Conservation (phyloP, 2,888 invertebrate genomes). For the Nephrotoma guestfalica region DNA sequence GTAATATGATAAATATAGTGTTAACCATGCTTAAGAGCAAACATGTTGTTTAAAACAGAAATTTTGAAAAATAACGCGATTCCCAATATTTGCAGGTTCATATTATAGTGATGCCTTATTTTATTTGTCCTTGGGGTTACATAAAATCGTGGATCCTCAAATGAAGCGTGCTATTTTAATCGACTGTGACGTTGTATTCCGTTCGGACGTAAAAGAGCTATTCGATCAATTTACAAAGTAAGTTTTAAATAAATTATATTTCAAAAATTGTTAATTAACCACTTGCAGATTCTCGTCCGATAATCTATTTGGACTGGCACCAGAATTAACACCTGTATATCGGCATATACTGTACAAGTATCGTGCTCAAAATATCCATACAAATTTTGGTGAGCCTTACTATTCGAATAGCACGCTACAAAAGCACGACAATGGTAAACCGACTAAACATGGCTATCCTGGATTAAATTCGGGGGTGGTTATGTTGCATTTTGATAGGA, state of each 20-base stretch:
- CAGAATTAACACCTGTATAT: slow-evolving; percentile 66
- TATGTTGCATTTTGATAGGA: slow-evolving; percentile 48
- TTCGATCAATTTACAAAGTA: slow-evolving; percentile 49
- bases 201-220: slow-evolving; percentile 47
- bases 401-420: slow-evolving; percentile 18
- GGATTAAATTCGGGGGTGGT: slow-evolving; percentile 73
- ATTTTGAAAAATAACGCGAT: slow-evolving; percentile 10
- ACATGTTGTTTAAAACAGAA: background rate
- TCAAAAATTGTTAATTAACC: slow-evolving; percentile 8
- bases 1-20: too few relatives aligned
- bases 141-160: slow-evolving; percentile 45
- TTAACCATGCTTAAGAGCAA: too few relatives aligned
- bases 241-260: slow-evolving; percentile 12
- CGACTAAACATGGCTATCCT: slow-evolving; percentile 40
- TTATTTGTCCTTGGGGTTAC: slow-evolving; percentile 58
- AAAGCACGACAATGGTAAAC: slow-evolving; percentile 15
- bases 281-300: slow-evolving; percentile 38
- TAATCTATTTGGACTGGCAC: slow-evolving; percentile 54
- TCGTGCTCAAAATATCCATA: slow-evolving; percentile 44
- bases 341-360: slow-evolving; percentile 56
- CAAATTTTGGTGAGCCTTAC: slow-evolving; percentile 39
- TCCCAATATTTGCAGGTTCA: slow-evolving; percentile 33
- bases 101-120: slow-evolving; percentile 69
- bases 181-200: slow-evolving; percentile 64
- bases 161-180: slow-evolving; percentile 51